Evolutionary conservation across 2,888 invertebrate species (phyloP), one percentile per base, ranked within the genome.

Genomic region (Epistrophella euchroma): DNA sequence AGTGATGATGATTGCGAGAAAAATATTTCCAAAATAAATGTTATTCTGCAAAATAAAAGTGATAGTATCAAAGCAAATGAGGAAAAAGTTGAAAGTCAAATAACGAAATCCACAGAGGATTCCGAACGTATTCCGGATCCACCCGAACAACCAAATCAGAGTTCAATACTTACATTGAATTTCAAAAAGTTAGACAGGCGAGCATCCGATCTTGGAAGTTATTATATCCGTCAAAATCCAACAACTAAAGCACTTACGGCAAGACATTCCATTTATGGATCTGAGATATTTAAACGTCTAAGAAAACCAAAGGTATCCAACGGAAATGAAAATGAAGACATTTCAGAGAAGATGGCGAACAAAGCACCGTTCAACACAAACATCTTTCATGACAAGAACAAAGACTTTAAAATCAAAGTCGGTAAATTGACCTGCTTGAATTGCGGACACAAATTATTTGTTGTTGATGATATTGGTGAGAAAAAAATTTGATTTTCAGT

Each of bases 391-490:
- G 64, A 78, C 11, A 79, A 71, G 15, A 80, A 55, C 35, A 81
- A 74, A 19, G 74, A 82, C 43, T 86, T 82, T 5, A 86, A 86
- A 58, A 74, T 86, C 4, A 86, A 86, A 86, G 82, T 86, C 40
- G 86, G 86, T 7, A 82, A 82, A n/a, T 52, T 86, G 17, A 78
- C 77, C 2, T 86, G 86, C 10, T 37, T 82, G 5, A 86, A 86
- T 28, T 86, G 86, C 35, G 86, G 86, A 11, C 82, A 86, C 15
- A 86, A 78, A 22, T 52, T 86, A 22, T 86, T 86, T 74, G 86
- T 86, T 19, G 82, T 86, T 43, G 86, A 86, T 25, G 86, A 86
- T 71, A 43, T 82, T 37, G 86, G 86, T 86, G 66, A 71, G 73
- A 22, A 19, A 2, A 4, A 40, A n/a, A 1, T 6, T 37, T 40